Conservation (phyloP, 1,140 invertebrate genomes). For the Aphelenchoides avenae region DNA sequence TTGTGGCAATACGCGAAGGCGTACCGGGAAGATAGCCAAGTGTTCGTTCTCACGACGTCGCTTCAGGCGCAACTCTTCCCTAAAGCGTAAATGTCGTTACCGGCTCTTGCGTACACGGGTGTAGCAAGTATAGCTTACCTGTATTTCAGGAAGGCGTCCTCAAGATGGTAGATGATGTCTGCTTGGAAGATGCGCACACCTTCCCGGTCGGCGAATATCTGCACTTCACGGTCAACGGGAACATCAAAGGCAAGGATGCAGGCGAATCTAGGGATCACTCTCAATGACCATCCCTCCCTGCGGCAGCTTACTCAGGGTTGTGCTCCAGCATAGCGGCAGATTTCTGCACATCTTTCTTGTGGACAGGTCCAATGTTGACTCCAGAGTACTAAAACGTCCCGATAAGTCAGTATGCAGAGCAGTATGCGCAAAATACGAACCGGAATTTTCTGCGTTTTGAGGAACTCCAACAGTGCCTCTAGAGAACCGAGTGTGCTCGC, state of each 20-base stretch:
- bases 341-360: conserved; percentile 98
- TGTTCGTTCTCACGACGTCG: conserved; percentile 91
- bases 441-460: conserved; percentile 89
- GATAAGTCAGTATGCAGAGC: too few relatives aligned
- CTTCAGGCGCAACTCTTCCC: conserved; percentile 84
- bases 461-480: conserved; percentile 92
- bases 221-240: conserved; percentile 92
- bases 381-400: conserved; percentile 91
- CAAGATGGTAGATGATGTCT: conserved; percentile 99
- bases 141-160: conserved; percentile 92
- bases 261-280: too few relatives aligned
- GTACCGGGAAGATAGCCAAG: conserved; percentile 96
- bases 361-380: conserved; percentile 97
- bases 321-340: conserved; percentile 98
- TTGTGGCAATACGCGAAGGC: conserved; percentile 79
- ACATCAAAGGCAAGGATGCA: conserved; percentile 99
- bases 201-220: conserved; percentile 86
- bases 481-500: conserved; percentile 95
- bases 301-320: too few relatives aligned
- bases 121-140: conserved; percentile 32
- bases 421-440: too few relatives aligned
- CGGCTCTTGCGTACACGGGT: not conserved
- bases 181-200: conserved; percentile 96
- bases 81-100: conserved; percentile 35
- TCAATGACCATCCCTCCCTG: too few relatives aligned